A percentile compares a stretch with the other conserved stretches of the same genome.
These are phyloP conservation scores for Bembecia ichneumoniformis DNA, from an alignment of 2,888 invertebrate genomes.

Conservation along the genomic window DNA sequence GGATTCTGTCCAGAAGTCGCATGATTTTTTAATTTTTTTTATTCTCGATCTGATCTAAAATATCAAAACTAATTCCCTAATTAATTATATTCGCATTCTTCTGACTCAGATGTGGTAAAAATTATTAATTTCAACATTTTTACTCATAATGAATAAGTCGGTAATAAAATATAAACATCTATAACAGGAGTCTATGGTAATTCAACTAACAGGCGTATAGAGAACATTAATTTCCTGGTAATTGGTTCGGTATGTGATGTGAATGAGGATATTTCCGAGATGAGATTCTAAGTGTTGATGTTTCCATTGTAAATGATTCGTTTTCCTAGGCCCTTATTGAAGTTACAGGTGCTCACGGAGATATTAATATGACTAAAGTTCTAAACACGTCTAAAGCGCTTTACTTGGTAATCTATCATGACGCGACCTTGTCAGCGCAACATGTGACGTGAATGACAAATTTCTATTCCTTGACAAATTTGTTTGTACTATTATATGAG, in stretches of 20 bases:
- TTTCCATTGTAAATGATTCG: constrained; percentile 1
- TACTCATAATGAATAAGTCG: too few species aligned
- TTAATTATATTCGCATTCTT: too few species aligned
- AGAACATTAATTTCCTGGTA: constrained; percentile 29
- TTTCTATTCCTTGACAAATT: neutral
- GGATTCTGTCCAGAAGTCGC: too few species aligned
- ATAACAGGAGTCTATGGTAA: too few species aligned
- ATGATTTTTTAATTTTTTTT: too few species aligned
- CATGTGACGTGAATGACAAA: constrained; percentile 7
- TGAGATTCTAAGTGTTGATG: constrained; percentile 4
- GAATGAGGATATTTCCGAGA: constrained; percentile 19
- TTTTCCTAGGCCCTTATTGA: neutral
- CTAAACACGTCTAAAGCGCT: constrained; percentile 1
- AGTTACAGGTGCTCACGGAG: neutral
- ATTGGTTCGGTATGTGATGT: constrained; percentile 25
- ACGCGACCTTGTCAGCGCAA: constrained; percentile 3
- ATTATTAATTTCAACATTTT: too few species aligned
- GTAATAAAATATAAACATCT: too few species aligned
- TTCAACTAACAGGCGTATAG: neutral
- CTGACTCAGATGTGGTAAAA: too few species aligned
- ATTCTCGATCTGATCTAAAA: too few species aligned
- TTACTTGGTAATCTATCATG: constrained; percentile 9
- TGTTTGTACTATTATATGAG: neutral
- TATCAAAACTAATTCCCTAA: too few species aligned
- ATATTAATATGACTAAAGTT: neutral